Evolutionary conservation across 2,797 vertebrate species (phyloP), one percentile per base, ranked within the genome.

Genomic region (Babyrousa celebensis): DNA sequence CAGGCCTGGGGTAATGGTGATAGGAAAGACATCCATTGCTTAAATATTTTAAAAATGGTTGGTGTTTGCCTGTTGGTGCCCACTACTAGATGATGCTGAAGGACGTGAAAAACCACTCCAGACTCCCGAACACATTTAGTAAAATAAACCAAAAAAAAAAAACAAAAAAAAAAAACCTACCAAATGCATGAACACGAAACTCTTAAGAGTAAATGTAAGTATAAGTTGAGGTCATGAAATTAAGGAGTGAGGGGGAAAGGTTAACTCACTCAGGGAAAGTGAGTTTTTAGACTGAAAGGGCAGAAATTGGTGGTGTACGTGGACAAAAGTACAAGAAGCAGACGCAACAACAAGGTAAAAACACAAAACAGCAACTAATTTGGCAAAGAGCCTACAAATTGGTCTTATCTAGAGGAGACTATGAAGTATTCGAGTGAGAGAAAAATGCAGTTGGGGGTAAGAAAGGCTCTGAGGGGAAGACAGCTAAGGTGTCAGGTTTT

Each of bases 291-390:
- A 83, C 21, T 89, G 54, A 85, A 84, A 65, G 36, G 86, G 23
- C 63, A 89, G 18, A 95, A 83, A 97, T 84, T 54, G 83, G 56
- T 54, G 29, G 29, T 29, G 20, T 29, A 27, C 36, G 70, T 89
- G 77, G 54, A 84, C 92, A 92, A 95, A 93, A 18, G 58, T 40
- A 92, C 23, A 20, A 67, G 91, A 95, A 67, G 40, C 14, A 89
- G 40, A 94, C 84, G 80, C 87, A 95, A 93, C 21, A 36, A 52
- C 40, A 85, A 87, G 85, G 29, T 67, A 63, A 88, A 96, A 94
- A 80, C 68, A 78, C 25, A 93, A 87, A 94, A 40, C 77, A 75
- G 40, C 63, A 94, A 95, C 87, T 65, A 92, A 82, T 72, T 70
- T 78, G 65, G 58, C 82, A 92, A 95, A 95, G 0, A 72, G 83